Conservation (phyloP, 2,888 invertebrate species). For the Plemyria rubiginata region DNA sequence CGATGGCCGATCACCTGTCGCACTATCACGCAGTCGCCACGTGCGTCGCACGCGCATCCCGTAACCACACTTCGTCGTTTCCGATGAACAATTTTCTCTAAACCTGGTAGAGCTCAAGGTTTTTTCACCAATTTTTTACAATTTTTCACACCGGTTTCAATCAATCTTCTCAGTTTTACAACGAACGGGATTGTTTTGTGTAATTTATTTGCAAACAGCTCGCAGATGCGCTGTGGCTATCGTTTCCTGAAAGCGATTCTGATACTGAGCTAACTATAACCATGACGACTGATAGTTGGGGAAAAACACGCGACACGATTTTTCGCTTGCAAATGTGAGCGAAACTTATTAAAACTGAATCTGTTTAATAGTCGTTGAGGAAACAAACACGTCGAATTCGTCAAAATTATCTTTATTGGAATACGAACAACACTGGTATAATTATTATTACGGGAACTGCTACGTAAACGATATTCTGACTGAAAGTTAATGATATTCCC, state of each 20-base stretch:
- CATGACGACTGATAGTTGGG: conserved; percentile 49
- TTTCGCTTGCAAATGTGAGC: conserved; percentile 36
- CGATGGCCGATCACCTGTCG: conserved; percentile 54
- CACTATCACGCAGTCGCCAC: conserved; percentile 64
- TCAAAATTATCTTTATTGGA: conserved; percentile 15
- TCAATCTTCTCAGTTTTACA: conserved; percentile 45
- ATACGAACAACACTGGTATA: neutral
- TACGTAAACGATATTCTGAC: neutral
- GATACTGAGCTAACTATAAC: conserved; percentile 60
- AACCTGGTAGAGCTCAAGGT: conserved; percentile 7
- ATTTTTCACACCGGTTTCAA: conserved; percentile 20
- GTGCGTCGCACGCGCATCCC: conserved; percentile 60
- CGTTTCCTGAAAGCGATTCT: conserved; percentile 58
- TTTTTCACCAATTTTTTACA: conserved; percentile 1
- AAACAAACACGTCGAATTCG: conserved; percentile 30
- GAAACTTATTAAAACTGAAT: conserved; percentile 9
- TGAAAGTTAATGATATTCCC: neutral
- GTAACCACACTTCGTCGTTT: conserved; percentile 44
- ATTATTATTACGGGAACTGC: neutral
- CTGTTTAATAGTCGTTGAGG: conserved; percentile 24
- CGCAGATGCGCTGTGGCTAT: conserved; percentile 50
- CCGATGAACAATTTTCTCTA: conserved; percentile 36
- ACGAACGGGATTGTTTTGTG: conserved; percentile 37
- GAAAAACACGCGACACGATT: conserved; percentile 45
- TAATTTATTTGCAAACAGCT: conserved; percentile 44